Evolutionary conservation across 35 echinoderm and acorn worm species (phyloP), one percentile per base, ranked within the genome.

Genomic region (Patiria miniata): DNA sequence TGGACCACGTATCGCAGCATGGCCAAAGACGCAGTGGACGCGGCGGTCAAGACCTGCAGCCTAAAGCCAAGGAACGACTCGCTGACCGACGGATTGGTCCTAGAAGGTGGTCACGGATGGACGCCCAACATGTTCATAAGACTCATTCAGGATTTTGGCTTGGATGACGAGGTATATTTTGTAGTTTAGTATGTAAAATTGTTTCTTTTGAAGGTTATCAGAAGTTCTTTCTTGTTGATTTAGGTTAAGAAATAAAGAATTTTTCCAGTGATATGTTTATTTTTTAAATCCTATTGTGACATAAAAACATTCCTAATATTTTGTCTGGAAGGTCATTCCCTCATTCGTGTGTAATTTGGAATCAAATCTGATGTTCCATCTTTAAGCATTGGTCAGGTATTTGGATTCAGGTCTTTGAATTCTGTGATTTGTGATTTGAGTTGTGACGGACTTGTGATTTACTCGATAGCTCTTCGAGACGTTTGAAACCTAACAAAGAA

Each of bases 1-100:
- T 98, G 96, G 96, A 98, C 96, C 69, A 98, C 96, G 8, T 98
- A 98, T 61, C 52, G 96, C 2, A 91, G 92, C 42, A 98, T 98
- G 96, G 86, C 96, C 1, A 89, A 87, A 59, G 96, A 98, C 87
- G 84, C 96, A 10, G 89, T 98, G 28, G 92, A 98, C 89, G 86
- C 89, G 34, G 96, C 96, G 2, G 73, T 98, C 7, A 17, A 91
- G 85, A 30, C 84, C 1, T 91, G 96, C 52, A 39, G 81, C 23
- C 89, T 98, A 7, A 79, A 98, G 83, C 89, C 96, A 7, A 91
- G 68, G 36, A 91, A 94, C 76, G 92, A 92, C 2, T 94, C 92
- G 0, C 73, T 92, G 32, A 98, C 96, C 6, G 92, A 98, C 78
- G 96, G 96, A 19, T 53, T 98, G 15, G 38, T 98, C 21, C 56